A percentile compares a stretch with the other conserved stretches of the same genome.
Conservation (phyloP, 2,888 invertebrate species). For the Cylindroiulus punctatus region DNA sequence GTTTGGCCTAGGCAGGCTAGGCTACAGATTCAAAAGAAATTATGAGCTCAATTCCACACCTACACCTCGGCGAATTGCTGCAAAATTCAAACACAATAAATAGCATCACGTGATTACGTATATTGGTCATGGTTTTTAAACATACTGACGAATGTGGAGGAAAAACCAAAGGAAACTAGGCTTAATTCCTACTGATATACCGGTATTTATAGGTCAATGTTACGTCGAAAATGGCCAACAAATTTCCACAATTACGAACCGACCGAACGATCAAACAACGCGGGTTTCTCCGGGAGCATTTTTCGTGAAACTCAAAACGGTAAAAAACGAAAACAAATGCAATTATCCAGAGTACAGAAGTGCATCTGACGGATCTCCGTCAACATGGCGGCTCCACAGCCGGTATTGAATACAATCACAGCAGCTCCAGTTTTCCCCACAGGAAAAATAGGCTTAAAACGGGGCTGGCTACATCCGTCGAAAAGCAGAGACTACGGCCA, state of each 20-base stretch:
- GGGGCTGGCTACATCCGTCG: neutral
- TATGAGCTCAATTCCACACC: neutral
- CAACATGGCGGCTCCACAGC: conserved; percentile 50
- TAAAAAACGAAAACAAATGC: neutral
- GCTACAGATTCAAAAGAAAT: neutral
- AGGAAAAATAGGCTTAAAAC: neutral
- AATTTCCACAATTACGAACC: neutral
- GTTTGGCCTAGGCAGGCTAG: neutral
- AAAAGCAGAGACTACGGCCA: neutral
- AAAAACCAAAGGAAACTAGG: neutral
- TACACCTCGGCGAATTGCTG: neutral
- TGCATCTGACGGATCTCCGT: conserved; percentile 45
- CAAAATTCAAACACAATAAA: neutral
- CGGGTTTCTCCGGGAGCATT: neutral
- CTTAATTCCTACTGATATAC: neutral
- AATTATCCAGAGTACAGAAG: neutral
- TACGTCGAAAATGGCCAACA: conserved; percentile 8
- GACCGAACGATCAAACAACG: neutral
- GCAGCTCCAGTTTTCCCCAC: neutral
- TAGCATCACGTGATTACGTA: neutral
- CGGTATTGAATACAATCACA: conserved; percentile 47
- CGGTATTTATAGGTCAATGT: conserved; percentile 18
- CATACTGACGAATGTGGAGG: neutral
- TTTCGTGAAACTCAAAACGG: neutral
- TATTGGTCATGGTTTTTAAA: neutral